Base-by-base conservation (phyloP, 1,140 invertebrate genomes). In the Drosophila melanica region DNA sequence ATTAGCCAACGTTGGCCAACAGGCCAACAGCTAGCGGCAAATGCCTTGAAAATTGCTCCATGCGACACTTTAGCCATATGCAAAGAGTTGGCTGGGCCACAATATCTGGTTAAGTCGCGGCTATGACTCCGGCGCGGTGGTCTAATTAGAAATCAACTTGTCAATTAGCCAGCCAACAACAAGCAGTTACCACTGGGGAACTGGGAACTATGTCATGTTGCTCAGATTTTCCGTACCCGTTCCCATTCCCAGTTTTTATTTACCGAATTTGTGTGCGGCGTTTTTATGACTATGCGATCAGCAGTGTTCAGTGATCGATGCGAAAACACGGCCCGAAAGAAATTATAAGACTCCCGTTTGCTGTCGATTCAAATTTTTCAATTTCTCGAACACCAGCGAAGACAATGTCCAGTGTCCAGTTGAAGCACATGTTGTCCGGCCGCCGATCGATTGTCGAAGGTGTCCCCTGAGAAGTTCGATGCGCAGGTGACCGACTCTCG, bases 71-170 rank as follows among this genome's bases (percentile, higher is more conserved):
- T 54, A 30, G 37, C 62, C 74, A 68, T 77, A 77, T 85, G 74
- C 74, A 86, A 74, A 85, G 70, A 54, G 66, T 14, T 27, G 18
- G 16, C 30, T 27, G 18, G 27, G 18, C 12, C 47, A 47, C 39
- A 54, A 42, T 35, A 12, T 20, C 37, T 63, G 27, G 12, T 2
- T 16, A 11, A n/a, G 45, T 35, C 7, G 7, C 2, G 33, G 33
- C 23, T 27, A 20, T 39, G 35, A 70, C 50, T 63, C 44, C 42
- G 53, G 45, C 81, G 55, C 41, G 89, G 89, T 90, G 90, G 90
- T 90, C 90, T 85, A 90, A 91, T 90, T 90, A 91, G 85, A 90
- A 91, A 75, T 80, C 86, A 80, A 76, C 89, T 86, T 90, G 90
- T 86, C 80, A 90, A 90, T 90, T 90, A 90, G 77, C 50, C 67